These are phyloP conservation scores for Eulithis prunata DNA, from an alignment of 2,888 invertebrate species.

Conservation along the genomic window DNA sequence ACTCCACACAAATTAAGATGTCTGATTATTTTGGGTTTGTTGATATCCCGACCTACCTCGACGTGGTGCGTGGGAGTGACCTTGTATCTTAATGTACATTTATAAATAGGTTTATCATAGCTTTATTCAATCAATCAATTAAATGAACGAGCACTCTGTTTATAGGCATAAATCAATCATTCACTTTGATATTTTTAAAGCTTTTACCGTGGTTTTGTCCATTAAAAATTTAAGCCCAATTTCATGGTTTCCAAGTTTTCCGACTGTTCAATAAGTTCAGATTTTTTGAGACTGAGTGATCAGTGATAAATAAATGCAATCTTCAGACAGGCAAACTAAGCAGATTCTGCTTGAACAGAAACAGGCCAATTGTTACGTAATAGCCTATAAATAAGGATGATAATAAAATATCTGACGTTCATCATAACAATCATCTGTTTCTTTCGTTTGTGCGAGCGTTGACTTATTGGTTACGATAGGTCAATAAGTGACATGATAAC, in stretches of 20 bases:
- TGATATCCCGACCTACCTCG: conserved; percentile 77
- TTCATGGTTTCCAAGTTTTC: no score
- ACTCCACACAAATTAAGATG: conserved; percentile 1
- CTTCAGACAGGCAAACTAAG: neutral
- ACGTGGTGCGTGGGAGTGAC: conserved; percentile 65
- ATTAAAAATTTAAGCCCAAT: neutral
- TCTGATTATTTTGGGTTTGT: conserved; percentile 56
- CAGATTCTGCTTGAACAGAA: neutral
- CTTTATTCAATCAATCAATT: conserved; percentile 48
- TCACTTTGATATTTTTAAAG: neutral
- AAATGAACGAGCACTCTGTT: conserved; percentile 37
- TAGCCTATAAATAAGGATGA: conserved; percentile 50
- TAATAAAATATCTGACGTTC: conserved; percentile 49
- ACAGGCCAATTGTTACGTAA: conserved; percentile 47
- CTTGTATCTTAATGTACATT: conserved; percentile 72
- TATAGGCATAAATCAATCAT: conserved; percentile 13
- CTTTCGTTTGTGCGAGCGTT: conserved; percentile 68
- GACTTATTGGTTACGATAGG: conserved; percentile 71
- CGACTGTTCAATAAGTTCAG: no score
- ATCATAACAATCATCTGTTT: conserved; percentile 58
- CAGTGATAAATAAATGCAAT: no score
- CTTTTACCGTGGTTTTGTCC: neutral
- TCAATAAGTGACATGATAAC: conserved; percentile 69
- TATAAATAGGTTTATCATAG: conserved; percentile 73
- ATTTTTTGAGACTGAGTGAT: no score